phyloP scores from a whole-genome alignment of 2,888 invertebrate species.

The Rhimphoctona megacephalus region DNA sequence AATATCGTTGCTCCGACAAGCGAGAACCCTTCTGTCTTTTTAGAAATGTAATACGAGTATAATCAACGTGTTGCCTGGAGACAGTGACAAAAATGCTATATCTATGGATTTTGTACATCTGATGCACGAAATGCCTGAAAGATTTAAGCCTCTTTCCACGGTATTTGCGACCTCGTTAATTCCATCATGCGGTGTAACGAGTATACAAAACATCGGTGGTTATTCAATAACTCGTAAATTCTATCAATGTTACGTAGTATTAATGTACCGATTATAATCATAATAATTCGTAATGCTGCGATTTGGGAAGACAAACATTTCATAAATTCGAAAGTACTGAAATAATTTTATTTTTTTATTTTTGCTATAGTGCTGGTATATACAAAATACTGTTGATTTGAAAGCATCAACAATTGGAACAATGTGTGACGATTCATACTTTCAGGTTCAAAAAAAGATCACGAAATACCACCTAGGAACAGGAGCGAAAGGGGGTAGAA shows the following conservation, averaged over 20 bases:
- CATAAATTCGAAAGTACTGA: not conserved
- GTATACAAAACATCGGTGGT: not conserved
- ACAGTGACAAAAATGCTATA: not conserved
- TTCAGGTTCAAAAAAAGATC: conserved; percentile 12
- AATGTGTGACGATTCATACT: not conserved
- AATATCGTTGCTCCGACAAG: conserved; percentile 42
- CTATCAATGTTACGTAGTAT: not conserved
- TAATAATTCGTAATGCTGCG: not conserved
- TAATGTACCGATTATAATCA: not conserved
- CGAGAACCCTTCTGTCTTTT: conserved; percentile 32
- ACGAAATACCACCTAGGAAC: conserved; percentile 14
- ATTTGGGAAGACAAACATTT: not conserved
- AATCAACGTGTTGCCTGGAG: conserved; percentile 13
- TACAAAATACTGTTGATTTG: not conserved
- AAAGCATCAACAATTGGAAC: not conserved
- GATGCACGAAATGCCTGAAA: conserved; percentile 34
- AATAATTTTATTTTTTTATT: not conserved
- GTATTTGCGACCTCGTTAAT: conserved; percentile 59
- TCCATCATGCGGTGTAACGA: conserved; percentile 12
- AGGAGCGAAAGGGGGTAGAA: conserved; percentile 11
- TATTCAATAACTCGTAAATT: conserved; percentile 3
- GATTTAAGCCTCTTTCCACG: conserved; percentile 50
- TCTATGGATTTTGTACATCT: not conserved
- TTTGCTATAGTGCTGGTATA: too few relatives aligned
- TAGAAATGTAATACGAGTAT: conserved; percentile 29